These are phyloP conservation scores for Tipula confusa DNA, from an alignment of 2,888 invertebrate species.

Conservation along the genomic window DNA sequence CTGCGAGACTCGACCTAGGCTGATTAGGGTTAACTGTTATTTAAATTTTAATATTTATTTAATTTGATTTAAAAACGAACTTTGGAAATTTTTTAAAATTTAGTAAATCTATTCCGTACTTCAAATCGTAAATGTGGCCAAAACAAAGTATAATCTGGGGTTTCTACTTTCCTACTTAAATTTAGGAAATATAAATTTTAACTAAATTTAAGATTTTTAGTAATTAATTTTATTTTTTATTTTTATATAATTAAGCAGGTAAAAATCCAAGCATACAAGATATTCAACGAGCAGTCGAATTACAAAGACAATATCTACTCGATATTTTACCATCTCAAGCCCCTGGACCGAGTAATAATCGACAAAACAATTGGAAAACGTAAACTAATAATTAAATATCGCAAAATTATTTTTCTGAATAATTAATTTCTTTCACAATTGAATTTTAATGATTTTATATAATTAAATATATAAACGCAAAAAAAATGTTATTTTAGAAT, in stretches of 20 bases:
- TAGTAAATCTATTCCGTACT: no score
- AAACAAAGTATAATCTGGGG: no score
- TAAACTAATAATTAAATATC: conserved; percentile 38
- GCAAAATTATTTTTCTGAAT: neutral
- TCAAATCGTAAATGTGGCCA: no score
- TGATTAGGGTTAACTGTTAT: no score
- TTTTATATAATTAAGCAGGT: conserved; percentile 37
- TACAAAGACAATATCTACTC: conserved; percentile 91
- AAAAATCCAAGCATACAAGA: conserved; percentile 58
- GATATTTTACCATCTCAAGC: conserved; percentile 81
- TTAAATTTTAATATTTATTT: no score
- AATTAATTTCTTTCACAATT: neutral
- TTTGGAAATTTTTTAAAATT: no score
- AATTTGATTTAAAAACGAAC: no score
- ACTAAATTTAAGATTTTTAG: neutral
- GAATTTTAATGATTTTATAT: conserved; percentile 3
- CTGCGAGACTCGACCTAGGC: no score
- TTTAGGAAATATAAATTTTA: no score
- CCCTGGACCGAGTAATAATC: conserved; percentile 48
- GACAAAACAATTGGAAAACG: conserved; percentile 51
- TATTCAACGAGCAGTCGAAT: conserved; percentile 78
- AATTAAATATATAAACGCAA: neutral
- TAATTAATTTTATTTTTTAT: neutral
- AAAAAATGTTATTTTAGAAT: neutral
- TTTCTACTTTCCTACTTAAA: neutral